These are phyloP conservation scores for Osmerus eperlanus DNA, from an alignment of 2,113 vertebrate species.

Conservation along the genomic window DNA sequence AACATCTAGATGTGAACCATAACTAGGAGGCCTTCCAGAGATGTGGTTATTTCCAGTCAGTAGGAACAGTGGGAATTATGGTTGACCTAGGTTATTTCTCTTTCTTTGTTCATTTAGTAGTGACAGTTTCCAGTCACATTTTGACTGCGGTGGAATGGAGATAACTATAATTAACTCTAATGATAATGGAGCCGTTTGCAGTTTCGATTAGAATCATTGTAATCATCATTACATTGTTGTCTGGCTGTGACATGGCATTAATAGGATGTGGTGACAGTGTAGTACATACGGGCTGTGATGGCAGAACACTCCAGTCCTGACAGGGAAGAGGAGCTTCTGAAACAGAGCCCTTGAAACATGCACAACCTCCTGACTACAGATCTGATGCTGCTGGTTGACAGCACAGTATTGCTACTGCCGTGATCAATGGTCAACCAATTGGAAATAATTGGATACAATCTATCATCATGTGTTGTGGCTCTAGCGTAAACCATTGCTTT, in stretches of 20 bases:
- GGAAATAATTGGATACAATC: background rate
- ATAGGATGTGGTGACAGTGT: constrained; percentile 42
- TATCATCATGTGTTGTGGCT: background rate
- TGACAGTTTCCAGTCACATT: constrained; percentile 39
- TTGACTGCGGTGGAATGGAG: constrained; percentile 24
- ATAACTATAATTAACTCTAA: constrained; percentile 57
- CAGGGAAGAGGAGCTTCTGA: background rate
- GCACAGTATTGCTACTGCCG: background rate
- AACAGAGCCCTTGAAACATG: background rate
- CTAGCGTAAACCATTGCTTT: background rate
- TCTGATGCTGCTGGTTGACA: background rate
- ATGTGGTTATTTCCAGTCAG: background rate
- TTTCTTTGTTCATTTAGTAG: constrained; percentile 32
- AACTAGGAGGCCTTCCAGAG: no score
- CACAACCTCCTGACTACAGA: background rate
- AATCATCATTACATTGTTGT: constrained; percentile 63
- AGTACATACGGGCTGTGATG: background rate
- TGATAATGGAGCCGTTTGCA: constrained; percentile 57
- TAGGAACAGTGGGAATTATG: background rate
- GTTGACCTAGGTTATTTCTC: constrained; percentile 44
- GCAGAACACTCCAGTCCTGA: constrained; percentile 5
- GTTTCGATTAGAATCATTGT: constrained; percentile 57
- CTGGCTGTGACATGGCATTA: constrained; percentile 56
- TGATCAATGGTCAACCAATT: background rate
- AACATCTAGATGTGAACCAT: no score